phyloP scores from a whole-genome alignment of 2,113 vertebrate species.

The Ammodytes dubius region DNA sequence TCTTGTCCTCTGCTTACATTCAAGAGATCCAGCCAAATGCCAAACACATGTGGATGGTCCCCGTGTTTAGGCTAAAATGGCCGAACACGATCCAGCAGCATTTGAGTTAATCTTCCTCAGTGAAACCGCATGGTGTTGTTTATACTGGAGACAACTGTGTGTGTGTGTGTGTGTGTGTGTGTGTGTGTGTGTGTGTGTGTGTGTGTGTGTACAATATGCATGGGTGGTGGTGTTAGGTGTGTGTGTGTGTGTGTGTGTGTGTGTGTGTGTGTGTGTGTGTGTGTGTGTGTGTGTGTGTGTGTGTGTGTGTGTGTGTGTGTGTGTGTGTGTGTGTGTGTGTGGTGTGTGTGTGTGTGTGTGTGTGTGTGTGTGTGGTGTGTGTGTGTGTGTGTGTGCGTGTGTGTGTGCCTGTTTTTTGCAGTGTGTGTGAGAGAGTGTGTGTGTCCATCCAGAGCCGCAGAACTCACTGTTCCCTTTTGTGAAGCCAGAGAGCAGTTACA shows the following conservation, averaged over 20 bases:
- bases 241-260: constrained; percentile 45
- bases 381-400: constrained; percentile 15
- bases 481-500: constrained; percentile 67
- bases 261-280: constrained; percentile 12
- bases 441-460: constrained; percentile 60
- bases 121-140: constrained; percentile 79
- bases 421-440: background rate
- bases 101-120: constrained; percentile 76
- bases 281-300: constrained; percentile 30
- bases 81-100: constrained; percentile 72
- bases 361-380: constrained; percentile 40
- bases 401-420: constrained; percentile 12
- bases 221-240: no score
- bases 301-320: constrained; percentile 45
- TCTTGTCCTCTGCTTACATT: constrained; percentile 76
- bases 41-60: constrained; percentile 74
- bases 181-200: constrained; percentile 25
- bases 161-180: constrained; percentile 29
- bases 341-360: background rate
- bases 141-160: constrained; percentile 73
- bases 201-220: background rate
- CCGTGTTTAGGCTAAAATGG: constrained; percentile 77
- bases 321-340: constrained; percentile 23
- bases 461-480: constrained; percentile 73
- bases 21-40: constrained; percentile 70